phyloP scores from a whole-genome alignment of 1,140 invertebrate species.

The Pseudomyrmex sp. region DNA sequence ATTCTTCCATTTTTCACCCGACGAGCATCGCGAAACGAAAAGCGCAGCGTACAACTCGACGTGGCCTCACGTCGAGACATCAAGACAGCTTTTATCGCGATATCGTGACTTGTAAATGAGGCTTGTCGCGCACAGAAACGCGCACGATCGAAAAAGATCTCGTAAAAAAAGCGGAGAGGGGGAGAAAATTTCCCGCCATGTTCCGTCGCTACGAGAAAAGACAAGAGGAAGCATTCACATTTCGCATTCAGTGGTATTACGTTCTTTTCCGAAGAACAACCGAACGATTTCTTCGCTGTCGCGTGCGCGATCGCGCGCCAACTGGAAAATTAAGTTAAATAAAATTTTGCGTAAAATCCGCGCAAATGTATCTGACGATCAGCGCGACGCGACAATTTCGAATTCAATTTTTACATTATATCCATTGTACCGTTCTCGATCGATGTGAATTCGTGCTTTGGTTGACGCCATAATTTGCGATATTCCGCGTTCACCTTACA shows the following conservation, averaged over 20 bases:
- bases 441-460: background rate
- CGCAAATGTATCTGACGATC: constrained; percentile 4
- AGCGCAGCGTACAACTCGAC: constrained; percentile 17
- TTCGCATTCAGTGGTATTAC: constrained; percentile 61
- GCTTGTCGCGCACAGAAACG: constrained; percentile 61
- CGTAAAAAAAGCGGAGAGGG: constrained; percentile 26
- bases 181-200: constrained; percentile 11
- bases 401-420: background rate
- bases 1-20: constrained; percentile 46
- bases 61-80: constrained; percentile 30
- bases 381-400: constrained; percentile 5
- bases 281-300: background rate
- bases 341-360: constrained; percentile 63
- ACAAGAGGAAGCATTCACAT: constrained; percentile 38
- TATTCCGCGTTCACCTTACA: background rate
- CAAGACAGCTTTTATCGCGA: constrained; percentile 59
- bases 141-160: constrained; percentile 18
- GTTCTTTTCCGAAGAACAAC: constrained; percentile 56
- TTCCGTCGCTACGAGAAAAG: background rate
- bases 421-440: background rate
- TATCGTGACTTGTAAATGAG: constrained; percentile 60
- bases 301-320: too few species aligned
- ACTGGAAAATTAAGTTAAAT: constrained; percentile 71
- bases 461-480: background rate
- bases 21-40: background rate